Percentiles rank a stretch among this genome's conserved stretches.
These are phyloP conservation scores for Channallabes apus DNA, from an alignment of 2,797 vertebrate species.

Conservation along the genomic window DNA sequence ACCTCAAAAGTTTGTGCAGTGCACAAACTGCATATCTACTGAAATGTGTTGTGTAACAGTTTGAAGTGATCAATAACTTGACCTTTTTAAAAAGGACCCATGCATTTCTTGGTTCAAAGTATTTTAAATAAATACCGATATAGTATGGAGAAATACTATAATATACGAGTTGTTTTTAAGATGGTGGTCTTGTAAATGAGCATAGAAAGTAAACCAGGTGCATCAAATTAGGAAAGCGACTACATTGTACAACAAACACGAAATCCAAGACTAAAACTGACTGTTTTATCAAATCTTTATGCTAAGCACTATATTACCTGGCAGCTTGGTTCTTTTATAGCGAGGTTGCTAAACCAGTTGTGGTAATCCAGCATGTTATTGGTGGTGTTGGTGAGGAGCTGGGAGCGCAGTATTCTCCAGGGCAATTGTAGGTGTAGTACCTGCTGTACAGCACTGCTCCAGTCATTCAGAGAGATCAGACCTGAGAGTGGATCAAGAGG, in stretches of 20 bases:
- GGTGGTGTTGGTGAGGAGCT: constrained; percentile 72
- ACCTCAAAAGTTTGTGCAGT: neutral
- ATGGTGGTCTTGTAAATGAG: neutral
- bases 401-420: constrained; percentile 84
- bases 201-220: neutral
- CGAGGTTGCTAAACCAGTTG: constrained; percentile 83
- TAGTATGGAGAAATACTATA: neutral
- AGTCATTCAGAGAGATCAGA: constrained; percentile 77
- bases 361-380: constrained; percentile 77
- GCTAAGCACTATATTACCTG: constrained; percentile 70
- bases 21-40: neutral
- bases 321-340: constrained; percentile 75
- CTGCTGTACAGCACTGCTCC: constrained; percentile 82
- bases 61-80: neutral
- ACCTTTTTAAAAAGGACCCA: neutral
- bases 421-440: constrained; percentile 84
- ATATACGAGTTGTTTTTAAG: neutral
- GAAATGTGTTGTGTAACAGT: neutral
- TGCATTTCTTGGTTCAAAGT: neutral
- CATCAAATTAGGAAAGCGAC: neutral
- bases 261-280: neutral
- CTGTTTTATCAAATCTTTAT: neutral
- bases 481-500: constrained; percentile 66
- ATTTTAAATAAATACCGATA: neutral
- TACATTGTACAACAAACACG: neutral